A percentile compares a stretch with the other conserved stretches of the same genome.
phyloP scores from a whole-genome alignment of 2,797 vertebrate genomes.

The Amblyraja radiata region DNA sequence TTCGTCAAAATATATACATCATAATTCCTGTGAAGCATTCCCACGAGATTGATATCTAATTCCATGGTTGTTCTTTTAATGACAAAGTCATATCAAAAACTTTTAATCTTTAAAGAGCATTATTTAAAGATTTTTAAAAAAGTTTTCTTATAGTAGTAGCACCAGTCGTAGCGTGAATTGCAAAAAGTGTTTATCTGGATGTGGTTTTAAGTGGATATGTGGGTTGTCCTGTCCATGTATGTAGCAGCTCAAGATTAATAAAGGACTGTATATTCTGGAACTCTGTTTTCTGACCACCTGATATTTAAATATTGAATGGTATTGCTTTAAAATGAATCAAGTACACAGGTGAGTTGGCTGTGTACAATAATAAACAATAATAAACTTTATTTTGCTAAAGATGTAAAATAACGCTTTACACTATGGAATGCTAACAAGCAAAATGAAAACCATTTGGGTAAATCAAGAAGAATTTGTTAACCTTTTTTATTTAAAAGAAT shows the following conservation, averaged over 20 bases:
- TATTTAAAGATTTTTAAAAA: background rate
- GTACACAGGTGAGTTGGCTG: background rate
- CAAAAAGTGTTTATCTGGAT: background rate
- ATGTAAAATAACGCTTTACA: conserved; percentile 17
- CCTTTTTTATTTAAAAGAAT: background rate
- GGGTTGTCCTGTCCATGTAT: background rate
- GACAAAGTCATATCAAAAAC: background rate
- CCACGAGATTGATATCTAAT: background rate
- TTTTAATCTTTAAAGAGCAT: background rate
- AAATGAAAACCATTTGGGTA: background rate
- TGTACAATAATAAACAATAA: background rate
- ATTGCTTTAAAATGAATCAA: background rate
- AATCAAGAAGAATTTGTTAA: background rate
- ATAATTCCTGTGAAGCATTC: no score
- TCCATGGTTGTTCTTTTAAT: background rate
- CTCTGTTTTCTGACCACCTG: background rate
- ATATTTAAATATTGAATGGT: conserved; percentile 10
- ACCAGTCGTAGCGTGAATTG: background rate
- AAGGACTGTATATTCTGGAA: background rate
- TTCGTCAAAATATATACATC: background rate
- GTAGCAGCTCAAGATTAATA: background rate
- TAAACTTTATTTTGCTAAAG: background rate
- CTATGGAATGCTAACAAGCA: background rate
- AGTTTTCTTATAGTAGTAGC: background rate
- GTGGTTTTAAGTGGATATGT: background rate